Percentiles rank a stretch among this genome's conserved stretches.
Conservation (phyloP, 2,888 invertebrate genomes). For the Leucophora obtusa region DNA sequence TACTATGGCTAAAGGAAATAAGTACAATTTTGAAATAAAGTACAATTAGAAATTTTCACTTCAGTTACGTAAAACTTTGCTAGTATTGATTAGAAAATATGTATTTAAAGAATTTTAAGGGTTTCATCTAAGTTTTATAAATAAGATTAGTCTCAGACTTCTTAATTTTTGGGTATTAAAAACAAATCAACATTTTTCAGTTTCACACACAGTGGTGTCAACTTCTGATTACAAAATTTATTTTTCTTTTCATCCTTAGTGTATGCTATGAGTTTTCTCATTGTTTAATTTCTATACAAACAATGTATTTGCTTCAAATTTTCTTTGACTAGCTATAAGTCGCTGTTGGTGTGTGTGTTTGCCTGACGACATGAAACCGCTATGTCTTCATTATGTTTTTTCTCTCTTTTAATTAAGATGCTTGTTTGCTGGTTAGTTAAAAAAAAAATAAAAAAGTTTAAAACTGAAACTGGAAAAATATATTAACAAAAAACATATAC, state of each 20-base stretch:
- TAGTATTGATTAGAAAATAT: too few species aligned
- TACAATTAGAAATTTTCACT: too few species aligned
- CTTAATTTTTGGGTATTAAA: too few species aligned
- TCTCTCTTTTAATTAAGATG: slow-evolving; percentile 59
- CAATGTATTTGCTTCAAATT: background rate
- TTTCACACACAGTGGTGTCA: background rate
- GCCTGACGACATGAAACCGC: slow-evolving; percentile 54
- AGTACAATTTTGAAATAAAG: too few species aligned
- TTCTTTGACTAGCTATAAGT: background rate
- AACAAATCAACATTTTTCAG: too few species aligned
- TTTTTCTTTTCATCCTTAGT: slow-evolving; percentile 18
- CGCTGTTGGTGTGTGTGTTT: background rate
- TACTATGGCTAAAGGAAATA: too few species aligned
- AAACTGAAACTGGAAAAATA: background rate
- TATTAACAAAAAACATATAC: background rate
- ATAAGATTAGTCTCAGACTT: too few species aligned
- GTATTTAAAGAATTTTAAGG: too few species aligned
- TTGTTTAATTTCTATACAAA: background rate
- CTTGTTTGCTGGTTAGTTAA: slow-evolving; percentile 43
- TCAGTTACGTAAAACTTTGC: too few species aligned
- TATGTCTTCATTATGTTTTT: slow-evolving; percentile 51
- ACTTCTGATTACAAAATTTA: background rate
- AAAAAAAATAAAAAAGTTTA: slow-evolving; percentile 16
- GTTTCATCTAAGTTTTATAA: too few species aligned
- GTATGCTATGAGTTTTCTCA: slow-evolving; percentile 34